Evolutionary conservation across 1,140 invertebrate species (phyloP).

Genomic region (Pseudomyrmex cubaensis): DNA sequence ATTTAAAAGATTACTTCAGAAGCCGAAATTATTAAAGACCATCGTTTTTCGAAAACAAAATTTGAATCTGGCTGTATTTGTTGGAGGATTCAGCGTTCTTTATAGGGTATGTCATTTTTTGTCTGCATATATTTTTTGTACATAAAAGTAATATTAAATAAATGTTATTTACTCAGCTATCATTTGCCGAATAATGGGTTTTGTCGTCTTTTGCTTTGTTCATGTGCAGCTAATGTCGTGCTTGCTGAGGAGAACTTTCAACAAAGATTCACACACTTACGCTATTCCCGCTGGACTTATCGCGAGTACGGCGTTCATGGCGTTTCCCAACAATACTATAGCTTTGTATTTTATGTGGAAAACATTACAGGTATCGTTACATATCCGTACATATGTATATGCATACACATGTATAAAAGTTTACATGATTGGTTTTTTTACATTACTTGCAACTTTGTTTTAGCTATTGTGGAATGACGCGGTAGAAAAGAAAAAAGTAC

Average conservation of each 20-base stretch:
- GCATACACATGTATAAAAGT: too few species aligned
- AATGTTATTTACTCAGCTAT: background rate
- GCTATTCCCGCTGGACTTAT: conserved; percentile 88
- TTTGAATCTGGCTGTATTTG: conserved; percentile 87
- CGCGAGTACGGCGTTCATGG: conserved; percentile 87
- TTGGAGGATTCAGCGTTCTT: conserved; percentile 88
- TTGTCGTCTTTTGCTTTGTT: conserved; percentile 70
- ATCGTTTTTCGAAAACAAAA: conserved; percentile 86
- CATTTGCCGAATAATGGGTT: conserved; percentile 12
- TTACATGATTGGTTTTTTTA: background rate
- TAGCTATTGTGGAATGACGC: conserved; percentile 88
- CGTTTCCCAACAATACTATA: conserved; percentile 89
- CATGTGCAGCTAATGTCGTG: conserved; percentile 86
- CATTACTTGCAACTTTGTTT: conserved; percentile 67
- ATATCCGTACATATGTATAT: background rate
- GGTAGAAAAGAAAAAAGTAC: conserved; percentile 86
- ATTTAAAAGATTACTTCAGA: conserved; percentile 84
- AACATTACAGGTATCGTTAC: conserved; percentile 87
- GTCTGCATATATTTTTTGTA: background rate
- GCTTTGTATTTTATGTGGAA: conserved; percentile 91
- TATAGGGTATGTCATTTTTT: conserved; percentile 85
- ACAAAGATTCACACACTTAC: conserved; percentile 86
- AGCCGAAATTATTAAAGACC: conserved; percentile 84
- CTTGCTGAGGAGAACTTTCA: conserved; percentile 85
- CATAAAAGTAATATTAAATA: background rate